These are phyloP conservation scores for Hetaerina americana DNA, from an alignment of 1,140 invertebrate species.

Conservation along the genomic window DNA sequence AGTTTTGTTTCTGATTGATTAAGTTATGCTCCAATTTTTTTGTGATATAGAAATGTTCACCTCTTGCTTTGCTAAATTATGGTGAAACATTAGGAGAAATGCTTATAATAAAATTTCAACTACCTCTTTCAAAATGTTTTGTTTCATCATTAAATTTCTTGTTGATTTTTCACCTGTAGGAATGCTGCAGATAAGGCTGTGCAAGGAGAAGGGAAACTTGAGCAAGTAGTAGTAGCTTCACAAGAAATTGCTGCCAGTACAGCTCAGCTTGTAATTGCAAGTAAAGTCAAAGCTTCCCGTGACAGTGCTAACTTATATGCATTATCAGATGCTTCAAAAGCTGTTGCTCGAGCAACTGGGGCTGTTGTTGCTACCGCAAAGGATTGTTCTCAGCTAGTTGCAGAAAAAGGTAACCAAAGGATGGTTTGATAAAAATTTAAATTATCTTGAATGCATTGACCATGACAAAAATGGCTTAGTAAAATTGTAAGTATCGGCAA, in stretches of 20 bases:
- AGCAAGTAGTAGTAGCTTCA: conserved; percentile 88
- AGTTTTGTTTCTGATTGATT: too few species aligned
- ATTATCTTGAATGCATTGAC: too few species aligned
- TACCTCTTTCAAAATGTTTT: too few species aligned
- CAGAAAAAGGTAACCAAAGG: conserved; percentile 54
- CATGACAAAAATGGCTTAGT: too few species aligned
- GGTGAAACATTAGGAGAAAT: too few species aligned
- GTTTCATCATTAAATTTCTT: too few species aligned
- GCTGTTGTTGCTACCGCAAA: conserved; percentile 87
- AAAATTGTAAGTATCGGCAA: too few species aligned
- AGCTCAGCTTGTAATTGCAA: conserved; percentile 91
- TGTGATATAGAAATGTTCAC: too few species aligned
- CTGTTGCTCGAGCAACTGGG: conserved; percentile 79
- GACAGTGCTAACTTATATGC: conserved; percentile 62
- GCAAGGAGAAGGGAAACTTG: conserved; percentile 73
- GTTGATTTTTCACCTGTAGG: too few species aligned
- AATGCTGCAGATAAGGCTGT: conserved; percentile 90
- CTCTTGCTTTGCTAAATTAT: too few species aligned
- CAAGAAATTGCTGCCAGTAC: conserved; percentile 96
- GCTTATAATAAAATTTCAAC: too few species aligned
- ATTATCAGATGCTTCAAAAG: conserved; percentile 70
- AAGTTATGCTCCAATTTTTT: too few species aligned
- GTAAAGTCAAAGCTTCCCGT: conserved; percentile 77
- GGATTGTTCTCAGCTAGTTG: conserved; percentile 69
- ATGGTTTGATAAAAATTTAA: background rate